Conservation (phyloP, 2,797 vertebrate genomes). For the Coccyzus lansbergi region DNA sequence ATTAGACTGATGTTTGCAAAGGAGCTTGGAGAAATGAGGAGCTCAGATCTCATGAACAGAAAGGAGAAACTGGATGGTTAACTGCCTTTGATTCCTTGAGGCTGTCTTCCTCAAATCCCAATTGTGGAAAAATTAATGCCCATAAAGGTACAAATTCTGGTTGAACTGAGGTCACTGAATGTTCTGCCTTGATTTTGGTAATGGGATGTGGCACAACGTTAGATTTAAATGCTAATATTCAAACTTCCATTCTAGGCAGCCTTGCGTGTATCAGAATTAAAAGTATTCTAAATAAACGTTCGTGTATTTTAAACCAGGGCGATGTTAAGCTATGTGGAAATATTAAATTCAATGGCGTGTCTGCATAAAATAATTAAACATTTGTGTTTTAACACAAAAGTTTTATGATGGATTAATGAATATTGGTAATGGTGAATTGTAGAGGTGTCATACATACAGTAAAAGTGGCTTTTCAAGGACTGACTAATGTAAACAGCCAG, state of each 20-base stretch:
- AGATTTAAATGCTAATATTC: not conserved
- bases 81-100: conserved; percentile 1
- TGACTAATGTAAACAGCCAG: not conserved
- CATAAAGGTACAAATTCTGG: not conserved
- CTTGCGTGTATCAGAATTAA: not conserved
- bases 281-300: not conserved
- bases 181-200: not conserved
- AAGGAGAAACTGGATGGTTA: not conserved
- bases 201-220: conserved; percentile 5
- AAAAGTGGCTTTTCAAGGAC: not conserved
- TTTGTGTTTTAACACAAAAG: not conserved
- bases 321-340: not conserved
- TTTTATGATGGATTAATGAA: not conserved
- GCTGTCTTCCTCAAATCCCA: not conserved
- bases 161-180: not conserved
- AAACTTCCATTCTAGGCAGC: not conserved
- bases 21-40: conserved; percentile 7
- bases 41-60: not conserved
- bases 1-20: conserved; percentile 2
- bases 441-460: not conserved
- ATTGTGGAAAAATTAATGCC: conserved; percentile 5
- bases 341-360: not conserved
- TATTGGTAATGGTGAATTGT: not conserved
- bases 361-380: not conserved
- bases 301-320: not conserved